Conservation (phyloP, 1,140 invertebrate species). For the Bombus waltoni region DNA sequence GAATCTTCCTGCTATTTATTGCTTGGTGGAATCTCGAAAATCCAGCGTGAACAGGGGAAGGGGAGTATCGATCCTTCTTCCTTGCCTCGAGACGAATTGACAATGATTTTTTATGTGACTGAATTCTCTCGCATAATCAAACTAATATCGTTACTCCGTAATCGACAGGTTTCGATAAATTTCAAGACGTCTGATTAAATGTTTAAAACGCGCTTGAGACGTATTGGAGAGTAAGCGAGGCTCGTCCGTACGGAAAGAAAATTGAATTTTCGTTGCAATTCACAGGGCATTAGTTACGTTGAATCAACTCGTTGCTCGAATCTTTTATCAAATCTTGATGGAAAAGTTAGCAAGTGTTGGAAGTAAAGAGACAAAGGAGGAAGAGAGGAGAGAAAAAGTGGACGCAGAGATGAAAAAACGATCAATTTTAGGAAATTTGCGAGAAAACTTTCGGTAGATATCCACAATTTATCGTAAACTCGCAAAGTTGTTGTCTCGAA, state of each 20-base stretch:
- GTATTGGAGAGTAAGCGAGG: not conserved
- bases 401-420: not conserved
- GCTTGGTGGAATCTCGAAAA: conserved; percentile 70
- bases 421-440: not conserved
- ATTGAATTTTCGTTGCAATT: not conserved
- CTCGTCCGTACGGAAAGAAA: not conserved
- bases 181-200: no score
- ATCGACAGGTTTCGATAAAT: no score
- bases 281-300: not conserved
- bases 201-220: no score
- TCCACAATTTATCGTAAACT: not conserved
- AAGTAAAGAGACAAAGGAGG: not conserved
- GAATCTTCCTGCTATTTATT: conserved; percentile 64
- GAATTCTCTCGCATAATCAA: not conserved
- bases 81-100: not conserved
- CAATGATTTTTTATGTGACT: no score
- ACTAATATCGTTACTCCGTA: no score
- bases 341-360: not conserved
- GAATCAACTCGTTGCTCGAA: not conserved
- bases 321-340: not conserved
- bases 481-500: not conserved
- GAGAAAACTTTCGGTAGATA: not conserved
- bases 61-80: not conserved
- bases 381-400: not conserved
- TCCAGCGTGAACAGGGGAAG: not conserved